Evolutionary conservation across 2,888 invertebrate genomes (phyloP), one percentile per base, ranked within the genome.

Genomic region (Notodromas monacha): DNA sequence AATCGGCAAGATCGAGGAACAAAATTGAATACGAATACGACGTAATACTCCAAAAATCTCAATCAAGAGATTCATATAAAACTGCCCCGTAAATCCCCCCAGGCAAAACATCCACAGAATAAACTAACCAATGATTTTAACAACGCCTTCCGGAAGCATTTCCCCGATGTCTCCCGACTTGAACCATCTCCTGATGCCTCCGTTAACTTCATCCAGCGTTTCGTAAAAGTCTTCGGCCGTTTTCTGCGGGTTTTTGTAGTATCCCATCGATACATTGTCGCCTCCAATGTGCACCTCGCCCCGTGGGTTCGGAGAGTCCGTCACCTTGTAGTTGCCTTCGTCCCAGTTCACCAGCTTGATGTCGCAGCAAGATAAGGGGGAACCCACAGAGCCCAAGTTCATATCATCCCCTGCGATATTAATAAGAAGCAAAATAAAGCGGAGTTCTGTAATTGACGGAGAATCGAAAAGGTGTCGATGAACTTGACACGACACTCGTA

Each of bases 81-180:
- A n/a, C n/a, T n/a, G n/a, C n/a, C n/a, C n/a, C n/a, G n/a, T n/a
- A n/a, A n/a, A n/a, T n/a, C n/a, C n/a, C n/a, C n/a, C n/a, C n/a
- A n/a, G n/a, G n/a, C n/a, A n/a, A n/a, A n/a, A n/a, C n/a, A n/a
- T n/a, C n/a, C n/a, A n/a, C n/a, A n/a, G n/a, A n/a, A 26, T 16
- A 12, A n/a, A 44, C 56, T 49, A 44, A 84, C 86, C 92, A 42
- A 96, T 86, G 43, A 96, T 86, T 55, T 73, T 76, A 41, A 96
- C 65, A 43, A 68, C 72, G 14, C 96, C 96, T 51, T 96, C 89
- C 26, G 61, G 58, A 43, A 84, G 73, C 42, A 89, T 57, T 56
- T 86, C 81, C 2, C 73, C 86, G 49, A 96, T 72, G 52, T 96
- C 96, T 2, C 96, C 96, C 11, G 84, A 79, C 42, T 65, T 66